Base-by-base conservation (phyloP, 1,140 invertebrate species). In the Cydia splendana region DNA sequence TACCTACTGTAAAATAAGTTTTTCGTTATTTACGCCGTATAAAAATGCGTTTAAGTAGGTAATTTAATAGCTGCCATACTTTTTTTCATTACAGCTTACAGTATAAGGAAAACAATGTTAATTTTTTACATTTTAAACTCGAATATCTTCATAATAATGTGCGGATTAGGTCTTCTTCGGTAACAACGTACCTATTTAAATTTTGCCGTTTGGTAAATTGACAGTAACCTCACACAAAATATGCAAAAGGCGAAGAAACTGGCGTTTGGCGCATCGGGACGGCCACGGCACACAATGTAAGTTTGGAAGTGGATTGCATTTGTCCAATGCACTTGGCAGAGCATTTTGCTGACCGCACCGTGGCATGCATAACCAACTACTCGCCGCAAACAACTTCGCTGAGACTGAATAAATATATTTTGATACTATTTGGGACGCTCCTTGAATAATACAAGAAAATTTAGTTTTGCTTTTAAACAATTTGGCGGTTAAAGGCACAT, bases 341-440 rank as follows among this genome's bases (percentile, higher is more conserved):
- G 75, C 78, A 77, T 82, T 77, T 84, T 80, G 83, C 83, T 84
- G 85, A 86, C 85, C 85, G 67, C 62, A 76, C 34, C 79, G 76
- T 76, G 81, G 81, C 79, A 83, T 86, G 83, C 82, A 86, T 86
- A 86, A 84, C 81, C 81, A 86, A 86, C 53, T 79, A 73, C 78
- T 78, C 79, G 79, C 76, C 76, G 81, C 80, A 82, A 82, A 86
- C 82, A 82, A 80, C 79, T 80, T 82, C 78, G 77, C 69, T 79
- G 81, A 81, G 77, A 81, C 81, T 79, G 81, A 83, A 84, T 86
- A 84, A 84, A 86, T 84, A 81, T 80, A 76, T 78, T 77, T 80
- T 80, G 83, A 83, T 84, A 82, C 77, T 69, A 38, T 77, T 79
- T 75, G 71, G 74, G 57, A 81, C 75, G 79, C 80, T 57, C 51